These are phyloP conservation scores for Rhinoraja longicauda DNA, from an alignment of 2,797 vertebrate genomes.

Conservation along the genomic window DNA sequence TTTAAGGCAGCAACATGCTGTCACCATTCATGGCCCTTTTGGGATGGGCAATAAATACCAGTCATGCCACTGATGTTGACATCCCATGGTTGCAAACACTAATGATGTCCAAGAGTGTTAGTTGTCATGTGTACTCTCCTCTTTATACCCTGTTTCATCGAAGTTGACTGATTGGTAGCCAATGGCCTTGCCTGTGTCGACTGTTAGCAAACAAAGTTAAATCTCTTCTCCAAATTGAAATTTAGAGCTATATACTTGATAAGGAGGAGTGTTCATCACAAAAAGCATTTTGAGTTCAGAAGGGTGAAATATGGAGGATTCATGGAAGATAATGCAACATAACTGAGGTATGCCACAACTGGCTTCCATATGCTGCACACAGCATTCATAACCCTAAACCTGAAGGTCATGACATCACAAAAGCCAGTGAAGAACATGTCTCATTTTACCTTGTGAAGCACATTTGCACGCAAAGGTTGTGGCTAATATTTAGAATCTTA, in stretches of 20 bases:
- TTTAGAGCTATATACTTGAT: background rate
- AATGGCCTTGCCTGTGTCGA: no score
- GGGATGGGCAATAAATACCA: no score
- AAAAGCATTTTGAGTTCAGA: background rate
- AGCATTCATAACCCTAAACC: background rate
- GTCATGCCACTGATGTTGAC: no score
- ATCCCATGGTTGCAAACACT: no score
- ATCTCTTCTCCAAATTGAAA: background rate
- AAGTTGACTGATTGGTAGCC: no score
- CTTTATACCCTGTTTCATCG: no score
- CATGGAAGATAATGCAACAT: background rate
- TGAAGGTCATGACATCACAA: background rate
- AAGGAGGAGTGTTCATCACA: background rate
- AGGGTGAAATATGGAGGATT: background rate
- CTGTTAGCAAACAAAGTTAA: no score
- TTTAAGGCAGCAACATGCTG: no score
- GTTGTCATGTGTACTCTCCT: no score
- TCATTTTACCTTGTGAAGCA: background rate
- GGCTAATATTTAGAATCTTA: background rate
- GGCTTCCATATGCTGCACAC: background rate
- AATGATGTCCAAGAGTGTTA: no score
- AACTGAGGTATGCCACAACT: background rate
- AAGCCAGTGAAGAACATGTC: background rate
- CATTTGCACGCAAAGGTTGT: background rate
- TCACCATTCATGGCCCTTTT: no score